Percentiles rank a stretch among this genome's conserved stretches.
These are phyloP conservation scores for Sweltsa coloradensis DNA, from an alignment of 1,140 invertebrate genomes.

Conservation along the genomic window DNA sequence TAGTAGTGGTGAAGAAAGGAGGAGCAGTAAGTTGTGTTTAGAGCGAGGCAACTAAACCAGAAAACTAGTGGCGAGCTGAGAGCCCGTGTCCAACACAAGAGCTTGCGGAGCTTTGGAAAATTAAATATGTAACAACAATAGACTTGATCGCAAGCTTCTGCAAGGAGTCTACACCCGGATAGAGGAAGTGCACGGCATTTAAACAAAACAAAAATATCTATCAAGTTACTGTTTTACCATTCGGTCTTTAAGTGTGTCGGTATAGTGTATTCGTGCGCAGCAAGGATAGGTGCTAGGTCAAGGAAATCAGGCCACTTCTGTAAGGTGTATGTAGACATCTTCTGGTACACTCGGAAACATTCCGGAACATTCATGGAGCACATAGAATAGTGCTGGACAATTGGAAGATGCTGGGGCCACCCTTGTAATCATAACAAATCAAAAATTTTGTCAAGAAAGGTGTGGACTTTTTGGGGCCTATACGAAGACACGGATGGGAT, in stretches of 20 bases:
- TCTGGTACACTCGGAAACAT: slow-evolving; percentile 14
- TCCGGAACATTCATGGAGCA: slow-evolving; percentile 18
- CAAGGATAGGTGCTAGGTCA: not conserved
- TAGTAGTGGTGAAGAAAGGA: slow-evolving; percentile 21
- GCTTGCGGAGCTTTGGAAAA: no score
- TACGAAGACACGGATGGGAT: slow-evolving; percentile 7
- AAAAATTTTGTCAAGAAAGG: slow-evolving; percentile 11
- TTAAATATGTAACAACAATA: no score
- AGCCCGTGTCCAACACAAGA: no score
- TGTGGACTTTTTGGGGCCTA: slow-evolving; percentile 12
- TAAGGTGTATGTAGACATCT: slow-evolving; percentile 20
- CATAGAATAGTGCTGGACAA: slow-evolving; percentile 12
- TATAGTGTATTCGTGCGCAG: not conserved
- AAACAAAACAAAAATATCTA: slow-evolving; percentile 22
- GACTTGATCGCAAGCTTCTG: no score
- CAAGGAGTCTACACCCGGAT: slow-evolving; percentile 21
- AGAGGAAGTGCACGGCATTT: slow-evolving; percentile 26
- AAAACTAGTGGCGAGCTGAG: slow-evolving; percentile 23
- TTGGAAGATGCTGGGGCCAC: slow-evolving; percentile 17
- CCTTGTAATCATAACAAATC: slow-evolving; percentile 17
- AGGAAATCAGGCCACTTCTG: slow-evolving; percentile 8
- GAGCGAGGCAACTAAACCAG: slow-evolving; percentile 24
- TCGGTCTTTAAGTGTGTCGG: slow-evolving; percentile 21
- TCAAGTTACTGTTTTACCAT: slow-evolving; percentile 24
- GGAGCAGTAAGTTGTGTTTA: slow-evolving; percentile 21